Evolutionary conservation across 2,113 vertebrate genomes (phyloP).

Genomic region (Mus pahari): DNA sequence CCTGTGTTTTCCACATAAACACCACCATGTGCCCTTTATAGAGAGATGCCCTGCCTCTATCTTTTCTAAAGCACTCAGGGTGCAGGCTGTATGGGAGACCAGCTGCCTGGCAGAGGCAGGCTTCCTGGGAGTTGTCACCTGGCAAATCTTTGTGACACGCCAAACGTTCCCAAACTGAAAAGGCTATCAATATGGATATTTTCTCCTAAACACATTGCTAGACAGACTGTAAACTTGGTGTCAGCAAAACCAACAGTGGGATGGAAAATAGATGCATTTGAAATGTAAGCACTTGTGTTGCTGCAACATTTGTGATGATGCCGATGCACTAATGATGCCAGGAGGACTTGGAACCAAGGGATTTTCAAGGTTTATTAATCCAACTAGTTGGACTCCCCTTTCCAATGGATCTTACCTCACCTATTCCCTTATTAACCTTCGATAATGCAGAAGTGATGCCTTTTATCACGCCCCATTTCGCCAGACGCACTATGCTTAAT

Average conservation of each 20-base stretch:
- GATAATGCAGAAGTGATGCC: constrained; percentile 84
- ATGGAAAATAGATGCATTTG: constrained; percentile 79
- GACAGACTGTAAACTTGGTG: constrained; percentile 70
- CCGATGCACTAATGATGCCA: constrained; percentile 84
- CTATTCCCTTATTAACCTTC: constrained; percentile 88
- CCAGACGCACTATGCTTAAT: constrained; percentile 87
- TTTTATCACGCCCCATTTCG: constrained; percentile 86
- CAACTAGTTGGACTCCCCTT: constrained; percentile 84
- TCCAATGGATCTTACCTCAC: constrained; percentile 83
- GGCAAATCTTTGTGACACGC: constrained; percentile 46
- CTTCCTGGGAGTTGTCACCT: constrained; percentile 37
- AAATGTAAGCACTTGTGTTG: constrained; percentile 83
- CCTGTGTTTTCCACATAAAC: neutral
- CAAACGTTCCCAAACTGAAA: constrained; percentile 67
- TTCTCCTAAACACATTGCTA: constrained; percentile 71
- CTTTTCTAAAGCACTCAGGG: neutral
- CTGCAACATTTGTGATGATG: constrained; percentile 83
- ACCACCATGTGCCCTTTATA: too few relatives aligned
- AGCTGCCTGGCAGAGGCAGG: constrained; percentile 11
- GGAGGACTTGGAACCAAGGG: constrained; percentile 85
- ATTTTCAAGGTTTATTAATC: constrained; percentile 90
- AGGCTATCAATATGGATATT: constrained; percentile 68
- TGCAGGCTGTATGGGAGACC: neutral
- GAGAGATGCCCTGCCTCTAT: neutral
- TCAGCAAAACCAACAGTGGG: constrained; percentile 73